A percentile compares a stretch with the other conserved stretches of the same genome.
Evolutionary conservation across 1,140 invertebrate genomes (phyloP).

Genomic region (Scaptomyza montana): DNA sequence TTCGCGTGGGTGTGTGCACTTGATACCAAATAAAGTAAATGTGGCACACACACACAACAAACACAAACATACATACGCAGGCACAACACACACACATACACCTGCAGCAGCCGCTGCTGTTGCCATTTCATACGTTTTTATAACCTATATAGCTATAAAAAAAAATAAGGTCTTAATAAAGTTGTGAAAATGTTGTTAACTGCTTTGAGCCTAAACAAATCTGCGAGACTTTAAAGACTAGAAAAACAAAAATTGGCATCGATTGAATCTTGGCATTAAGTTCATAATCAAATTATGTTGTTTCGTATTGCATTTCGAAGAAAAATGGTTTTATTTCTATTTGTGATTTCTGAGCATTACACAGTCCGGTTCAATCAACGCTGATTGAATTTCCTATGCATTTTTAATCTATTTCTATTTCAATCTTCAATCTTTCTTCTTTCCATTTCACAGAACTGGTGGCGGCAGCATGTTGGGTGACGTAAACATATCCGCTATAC

Average conservation of each 20-base stretch:
- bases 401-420: not conserved
- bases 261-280: too few relatives aligned
- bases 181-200: slow-evolving; percentile 20
- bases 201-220: not conserved
- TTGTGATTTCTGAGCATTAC: too few relatives aligned
- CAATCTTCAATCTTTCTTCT: not conserved
- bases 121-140: slow-evolving; percentile 28
- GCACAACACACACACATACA: not conserved
- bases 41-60: slow-evolving; percentile 57
- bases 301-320: too few relatives aligned
- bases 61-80: slow-evolving; percentile 1
- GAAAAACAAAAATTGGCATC: too few relatives aligned
- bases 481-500: slow-evolving; percentile 96
- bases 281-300: too few relatives aligned
- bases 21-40: slow-evolving; percentile 74
- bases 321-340: too few relatives aligned
- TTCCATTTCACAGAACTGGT: slow-evolving; percentile 85
- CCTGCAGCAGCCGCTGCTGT: slow-evolving; percentile 25
- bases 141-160: slow-evolving; percentile 24
- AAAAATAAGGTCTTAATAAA: slow-evolving; percentile 36
- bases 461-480: slow-evolving; percentile 92
- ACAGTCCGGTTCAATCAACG: too few relatives aligned
- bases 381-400: not conserved
- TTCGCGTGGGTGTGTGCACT: slow-evolving; percentile 59
- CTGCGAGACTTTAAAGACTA: too few relatives aligned